Evolutionary conservation across 2,888 invertebrate genomes (phyloP), one percentile per base, ranked within the genome.

Genomic region (Ditylenchus weischeri): DNA sequence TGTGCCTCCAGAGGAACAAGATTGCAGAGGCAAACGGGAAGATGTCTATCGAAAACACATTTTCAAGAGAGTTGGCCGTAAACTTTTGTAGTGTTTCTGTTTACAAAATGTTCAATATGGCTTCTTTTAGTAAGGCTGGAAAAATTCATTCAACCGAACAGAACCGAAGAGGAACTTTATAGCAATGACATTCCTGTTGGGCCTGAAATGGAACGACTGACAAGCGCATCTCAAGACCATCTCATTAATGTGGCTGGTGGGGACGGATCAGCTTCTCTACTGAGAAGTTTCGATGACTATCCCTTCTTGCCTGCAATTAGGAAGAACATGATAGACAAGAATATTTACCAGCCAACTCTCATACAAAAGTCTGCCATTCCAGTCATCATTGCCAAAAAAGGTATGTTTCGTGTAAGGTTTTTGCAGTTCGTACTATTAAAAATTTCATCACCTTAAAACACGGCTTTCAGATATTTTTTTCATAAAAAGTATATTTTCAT

Each of bases 301-400:
- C 50, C 38, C 18, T 67, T 68, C 58, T 47, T 65, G 13, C 43
- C 57, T 0, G 29, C 43, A 11, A 21, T 68, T 2, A 35, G 13
- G 15, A 64, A 66, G 29, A 68, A 68, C 38, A 43, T 68, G 43
- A 38, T 11, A 11, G 64, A 62, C n/a, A 68, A 67, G 23, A 54
- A 50, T 15, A 59, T 60, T 48, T 23, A 47, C n/a, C 38, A 48
- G 8, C 68, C 68, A 18, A 68, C 68, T n/a, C 65, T 67, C 36
- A 54, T 66, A 15, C 68, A 68, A 23, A 60, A 66, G 47, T 67
- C 50, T 49, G 65, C 64, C 23, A 68, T 68, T 57, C 68, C 68
- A 23, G 51, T 59, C 23, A 66, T 68, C 11, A 36, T 65, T 23
- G 50, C 43, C 29, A 68, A 68, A 47, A 19, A 36, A 21, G 67